A percentile compares a stretch with the other conserved stretches of the same genome.
These are phyloP conservation scores for Scaptodrosophila lebanonensis DNA, from an alignment of 1,140 invertebrate species.

Conservation along the genomic window DNA sequence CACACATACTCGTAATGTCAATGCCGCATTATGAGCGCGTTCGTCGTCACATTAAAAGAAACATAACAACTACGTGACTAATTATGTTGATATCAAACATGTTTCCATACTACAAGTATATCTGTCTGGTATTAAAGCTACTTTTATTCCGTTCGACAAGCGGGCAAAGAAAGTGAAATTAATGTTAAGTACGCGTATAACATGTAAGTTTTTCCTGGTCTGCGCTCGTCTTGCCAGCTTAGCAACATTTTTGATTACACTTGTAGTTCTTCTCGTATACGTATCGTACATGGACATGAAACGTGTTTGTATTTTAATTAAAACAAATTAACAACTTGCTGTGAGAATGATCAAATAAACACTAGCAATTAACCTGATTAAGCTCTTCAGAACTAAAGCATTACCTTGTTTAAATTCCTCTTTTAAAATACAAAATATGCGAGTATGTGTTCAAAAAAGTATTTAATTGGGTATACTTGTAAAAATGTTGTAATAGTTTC, in stretches of 20 bases:
- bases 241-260: constrained; percentile 17
- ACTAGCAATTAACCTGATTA: constrained; percentile 7
- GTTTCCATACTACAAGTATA: constrained; percentile 15
- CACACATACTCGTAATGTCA: constrained; percentile 51
- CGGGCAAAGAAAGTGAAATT: constrained; percentile 63
- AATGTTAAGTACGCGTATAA: constrained; percentile 64
- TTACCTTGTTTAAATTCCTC: constrained; percentile 2
- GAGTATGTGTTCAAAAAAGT: too few species aligned
- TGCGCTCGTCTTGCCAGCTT: constrained; percentile 5
- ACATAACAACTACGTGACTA: constrained; percentile 74
- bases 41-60: constrained; percentile 65
- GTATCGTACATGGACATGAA: constrained; percentile 16
- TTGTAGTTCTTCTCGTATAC: constrained; percentile 5
- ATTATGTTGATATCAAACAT: constrained; percentile 71
- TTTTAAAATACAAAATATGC: too few species aligned
- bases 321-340: constrained; percentile 46
- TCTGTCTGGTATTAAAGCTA: constrained; percentile 29
- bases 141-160: constrained; percentile 29
- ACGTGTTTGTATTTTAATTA: constrained; percentile 51
- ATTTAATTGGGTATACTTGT: too few species aligned
- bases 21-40: constrained; percentile 66
- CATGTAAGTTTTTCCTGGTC: constrained; percentile 36
- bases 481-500: too few species aligned
- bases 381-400: background rate
- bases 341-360: constrained; percentile 26